Conservation (phyloP, 2,797 vertebrate species). For the Coluber constrictor region DNA sequence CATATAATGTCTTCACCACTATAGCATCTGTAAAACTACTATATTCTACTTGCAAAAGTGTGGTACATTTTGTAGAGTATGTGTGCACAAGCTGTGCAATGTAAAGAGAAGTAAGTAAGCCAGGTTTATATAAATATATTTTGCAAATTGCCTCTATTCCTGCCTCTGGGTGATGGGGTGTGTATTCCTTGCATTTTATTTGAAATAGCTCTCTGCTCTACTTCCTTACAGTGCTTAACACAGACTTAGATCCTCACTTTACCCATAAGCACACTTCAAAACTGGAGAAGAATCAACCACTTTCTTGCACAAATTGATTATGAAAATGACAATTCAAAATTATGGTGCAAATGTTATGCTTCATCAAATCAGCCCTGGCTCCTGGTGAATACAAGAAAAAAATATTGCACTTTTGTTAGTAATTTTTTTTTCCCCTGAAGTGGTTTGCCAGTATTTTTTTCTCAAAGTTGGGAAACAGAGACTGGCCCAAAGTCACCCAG, state of each 20-base stretch:
- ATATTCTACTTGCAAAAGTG: not conserved
- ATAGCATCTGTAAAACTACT: not conserved
- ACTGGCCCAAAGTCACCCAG: not conserved
- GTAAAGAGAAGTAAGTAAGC: not conserved
- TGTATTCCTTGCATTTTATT: not conserved
- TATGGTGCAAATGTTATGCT: not conserved
- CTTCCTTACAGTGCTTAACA: not conserved
- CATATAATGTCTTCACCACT: not conserved
- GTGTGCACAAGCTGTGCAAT: not conserved
- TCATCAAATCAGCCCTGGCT: not conserved
- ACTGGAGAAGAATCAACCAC: not conserved
- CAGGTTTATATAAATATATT: not conserved
- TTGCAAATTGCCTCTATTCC: not conserved
- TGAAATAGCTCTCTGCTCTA: not conserved
- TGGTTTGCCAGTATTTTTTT: not conserved
- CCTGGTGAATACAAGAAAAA: not conserved
- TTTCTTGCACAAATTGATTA: not conserved
- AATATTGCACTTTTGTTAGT: not conserved
- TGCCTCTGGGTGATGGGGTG: not conserved
- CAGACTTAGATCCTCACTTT: not conserved
- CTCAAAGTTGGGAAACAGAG: not conserved
- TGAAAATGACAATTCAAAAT: not conserved
- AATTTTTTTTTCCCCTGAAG: not conserved
- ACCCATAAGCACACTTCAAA: not conserved
- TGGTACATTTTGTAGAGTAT: not conserved